phyloP scores from a whole-genome alignment of 2,113 vertebrate genomes.

The Tetrao urogallus region DNA sequence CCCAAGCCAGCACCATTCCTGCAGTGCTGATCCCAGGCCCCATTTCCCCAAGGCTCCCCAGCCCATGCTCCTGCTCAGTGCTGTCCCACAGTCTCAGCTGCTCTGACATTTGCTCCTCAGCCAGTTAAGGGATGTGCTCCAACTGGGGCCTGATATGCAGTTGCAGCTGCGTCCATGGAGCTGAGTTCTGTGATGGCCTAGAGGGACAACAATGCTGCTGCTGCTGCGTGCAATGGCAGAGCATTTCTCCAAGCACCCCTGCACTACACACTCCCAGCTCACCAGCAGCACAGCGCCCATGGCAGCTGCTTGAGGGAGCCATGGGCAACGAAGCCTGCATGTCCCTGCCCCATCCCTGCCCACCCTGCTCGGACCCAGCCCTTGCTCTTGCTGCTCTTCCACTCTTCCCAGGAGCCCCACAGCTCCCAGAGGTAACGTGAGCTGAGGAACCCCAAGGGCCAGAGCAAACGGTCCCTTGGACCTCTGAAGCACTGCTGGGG shows the following conservation, averaged over 20 bases:
- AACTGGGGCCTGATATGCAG: rapidly evolving
- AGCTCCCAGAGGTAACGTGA: not conserved
- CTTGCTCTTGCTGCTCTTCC: not conserved
- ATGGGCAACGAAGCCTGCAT: not conserved
- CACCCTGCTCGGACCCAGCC: not conserved
- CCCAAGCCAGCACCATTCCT: not conserved
- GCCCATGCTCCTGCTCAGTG: not conserved
- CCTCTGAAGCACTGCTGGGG: not conserved
- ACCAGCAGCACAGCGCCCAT: not conserved
- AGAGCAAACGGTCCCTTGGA: not conserved
- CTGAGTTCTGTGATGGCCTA: not conserved
- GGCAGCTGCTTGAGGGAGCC: not conserved
- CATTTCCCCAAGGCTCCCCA: not conserved
- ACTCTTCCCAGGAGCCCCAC: not conserved
- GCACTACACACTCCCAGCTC: rapidly evolving
- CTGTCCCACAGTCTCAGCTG: not conserved
- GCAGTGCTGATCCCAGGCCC: not conserved
- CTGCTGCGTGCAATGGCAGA: rapidly evolving
- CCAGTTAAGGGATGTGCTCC: not conserved
- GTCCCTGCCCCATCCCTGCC: not conserved
- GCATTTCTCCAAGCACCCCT: not conserved
- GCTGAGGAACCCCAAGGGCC: not conserved
- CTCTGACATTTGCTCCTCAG: rapidly evolving
- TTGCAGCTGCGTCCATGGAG: rapidly evolving
- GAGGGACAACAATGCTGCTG: not conserved